Evolutionary conservation across 1,140 invertebrate species (phyloP), one percentile per base, ranked within the genome.

Genomic region (Atta texana): DNA sequence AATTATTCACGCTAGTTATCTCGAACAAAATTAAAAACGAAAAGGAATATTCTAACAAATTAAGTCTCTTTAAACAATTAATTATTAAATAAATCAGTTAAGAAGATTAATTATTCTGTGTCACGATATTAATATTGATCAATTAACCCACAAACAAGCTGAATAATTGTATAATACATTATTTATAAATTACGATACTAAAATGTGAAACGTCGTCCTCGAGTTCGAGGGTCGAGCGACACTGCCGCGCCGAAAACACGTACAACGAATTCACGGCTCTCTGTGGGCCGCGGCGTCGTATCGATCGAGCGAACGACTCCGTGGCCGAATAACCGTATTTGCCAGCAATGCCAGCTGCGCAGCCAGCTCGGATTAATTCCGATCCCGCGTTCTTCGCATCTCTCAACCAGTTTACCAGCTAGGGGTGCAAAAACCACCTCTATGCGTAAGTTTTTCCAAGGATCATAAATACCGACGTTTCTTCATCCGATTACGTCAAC

Each of bases 291-390:
- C 16, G 68, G 68, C 6, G n/a, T 31, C 66, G 72, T 84, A 84
- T 74, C 69, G 69, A 84, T 84, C 80, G 80, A 61, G 24, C 55
- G 55, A 59, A 55, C 69, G 49, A n/a, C 80, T 84, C 44, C 68
- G 80, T 84, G 80, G 69, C 80, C 80, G 69, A 84, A 84, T 84
- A 84, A 84, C 80, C 80, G 80, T 84, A 49, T 84, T 75, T 51
- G 69, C 39, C 69, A 84, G 55, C 80, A 75, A 69, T 51, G 69
- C 39, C 69, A 84, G 55, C 80, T 84, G 80, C 69, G 80, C 66
- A 81, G 28, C 69, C 49, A 69, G 21, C 69, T 75, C 55, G 44
- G 69, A 84, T 84, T 84, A 84, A 84, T 74, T 82, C 69, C 28
- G 18, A 49, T 51, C 39, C 10, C 69, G 57, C 24, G 39, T 84